Evolutionary conservation across 2,888 invertebrate species (phyloP), one percentile per base, ranked within the genome.

Genomic region (Volucella bombylans): DNA sequence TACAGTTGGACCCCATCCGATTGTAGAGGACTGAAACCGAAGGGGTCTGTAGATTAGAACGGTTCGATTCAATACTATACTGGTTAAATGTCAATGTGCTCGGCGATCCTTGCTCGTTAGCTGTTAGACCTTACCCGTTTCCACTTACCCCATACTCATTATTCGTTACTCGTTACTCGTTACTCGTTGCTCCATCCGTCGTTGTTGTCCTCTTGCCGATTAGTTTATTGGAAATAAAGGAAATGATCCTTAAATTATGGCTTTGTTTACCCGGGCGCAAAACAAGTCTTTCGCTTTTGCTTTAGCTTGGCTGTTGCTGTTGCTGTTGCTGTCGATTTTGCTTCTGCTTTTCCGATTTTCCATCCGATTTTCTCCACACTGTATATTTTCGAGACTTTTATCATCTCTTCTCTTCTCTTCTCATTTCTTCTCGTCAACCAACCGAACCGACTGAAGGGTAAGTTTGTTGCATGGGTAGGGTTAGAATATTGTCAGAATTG

Each of bases 201-300:
- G 31, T 31, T 31, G 31, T 31, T 2, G 47, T 65, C 61, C 77
- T 47, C 57, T 61, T 71, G 78, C 72, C 82, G 86, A 87, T 87
- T 87, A 87, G 86, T 86, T 85, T 88, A 81, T 87, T 76, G 86
- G 79, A 82, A 79, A 87, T 87, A 86, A 87, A 87, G 87, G 87
- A 88, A 88, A 86, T 87, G 87, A 87, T 81, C 87, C 87, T 87
- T 88, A 86, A 88, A 86, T 88, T 87, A 88, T 87, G 86, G 87
- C 86, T 87, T 87, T 88, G 87, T 88, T 88, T 88, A 88, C 65
- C 74, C 81, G 77, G 69, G 85, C 80, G 80, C 78, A 74, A 77
- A 73, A 79, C 68, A 64, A 62, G 64, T 62, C 65, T 38, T 65
- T 62, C 45, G 31, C 69, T 81, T 67, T 68, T 62, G 61, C 76